These are phyloP conservation scores for Microplitis mediator DNA, from an alignment of 1,140 invertebrate genomes.

Conservation along the genomic window DNA sequence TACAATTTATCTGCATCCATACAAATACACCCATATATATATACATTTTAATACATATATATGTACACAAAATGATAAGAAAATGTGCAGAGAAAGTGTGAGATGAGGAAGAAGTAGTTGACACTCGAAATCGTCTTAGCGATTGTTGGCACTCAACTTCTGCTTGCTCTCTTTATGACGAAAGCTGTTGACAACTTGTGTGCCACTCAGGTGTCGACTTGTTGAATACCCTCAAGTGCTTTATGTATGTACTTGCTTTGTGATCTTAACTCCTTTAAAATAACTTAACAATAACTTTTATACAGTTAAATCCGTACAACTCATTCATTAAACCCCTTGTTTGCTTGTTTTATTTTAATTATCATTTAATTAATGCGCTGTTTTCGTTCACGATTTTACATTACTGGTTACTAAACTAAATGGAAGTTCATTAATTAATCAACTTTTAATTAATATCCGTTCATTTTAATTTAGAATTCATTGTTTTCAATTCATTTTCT, in stretches of 20 bases:
- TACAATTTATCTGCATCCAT: too few relatives aligned
- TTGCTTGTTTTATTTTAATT: too few relatives aligned
- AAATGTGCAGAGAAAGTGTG: not conserved
- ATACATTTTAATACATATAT: not conserved
- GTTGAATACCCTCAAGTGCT: not conserved
- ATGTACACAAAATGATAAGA: not conserved
- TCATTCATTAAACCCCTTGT: too few relatives aligned
- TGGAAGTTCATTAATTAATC: too few relatives aligned
- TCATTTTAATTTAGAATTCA: too few relatives aligned
- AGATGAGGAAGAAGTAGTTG: not conserved
- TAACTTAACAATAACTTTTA: not conserved
- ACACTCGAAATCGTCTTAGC: slow-evolving; percentile 11
- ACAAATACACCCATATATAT: not conserved
- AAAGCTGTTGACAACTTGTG: not conserved
- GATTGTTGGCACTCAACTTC: slow-evolving; percentile 1
- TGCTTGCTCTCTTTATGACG: not conserved
- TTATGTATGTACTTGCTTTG: not conserved
- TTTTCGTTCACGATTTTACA: too few relatives aligned
- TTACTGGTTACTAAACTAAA: too few relatives aligned
- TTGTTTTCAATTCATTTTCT: too few relatives aligned
- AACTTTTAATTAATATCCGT: too few relatives aligned
- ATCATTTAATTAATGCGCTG: too few relatives aligned
- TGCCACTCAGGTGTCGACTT: slow-evolving; percentile 8
- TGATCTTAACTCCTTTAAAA: not conserved
- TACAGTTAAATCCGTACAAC: not conserved